Conservation (phyloP, 53 echinoderm and acorn worm species). For the Glandiceps talaboti region DNA sequence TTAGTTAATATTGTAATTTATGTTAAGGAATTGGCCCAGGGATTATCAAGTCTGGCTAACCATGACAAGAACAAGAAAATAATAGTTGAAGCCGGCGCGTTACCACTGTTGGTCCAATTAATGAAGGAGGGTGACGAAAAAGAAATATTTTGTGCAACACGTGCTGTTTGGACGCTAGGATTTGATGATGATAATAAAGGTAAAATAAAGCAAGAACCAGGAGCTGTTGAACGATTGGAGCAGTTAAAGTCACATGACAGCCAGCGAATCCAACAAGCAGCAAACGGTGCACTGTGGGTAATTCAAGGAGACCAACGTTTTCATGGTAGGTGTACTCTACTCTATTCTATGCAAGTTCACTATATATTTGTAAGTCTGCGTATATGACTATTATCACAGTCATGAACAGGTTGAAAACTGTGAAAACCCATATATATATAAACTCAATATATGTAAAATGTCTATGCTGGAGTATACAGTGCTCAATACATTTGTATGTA, state of each 20-base stretch:
- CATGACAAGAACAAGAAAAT: constrained; percentile 79
- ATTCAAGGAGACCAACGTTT: constrained; percentile 45
- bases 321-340: too few species aligned
- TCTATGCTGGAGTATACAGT: too few species aligned
- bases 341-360: too few species aligned
- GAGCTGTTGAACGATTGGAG: constrained; percentile 46
- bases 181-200: constrained; percentile 58
- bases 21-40: constrained; percentile 56
- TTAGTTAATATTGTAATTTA: too few species aligned
- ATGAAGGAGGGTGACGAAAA: constrained; percentile 43
- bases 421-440: too few species aligned
- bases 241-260: constrained; percentile 35
- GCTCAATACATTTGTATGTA: too few species aligned
- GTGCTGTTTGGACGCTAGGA: constrained; percentile 68
- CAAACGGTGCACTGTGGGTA: constrained; percentile 89
- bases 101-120: constrained; percentile 47
- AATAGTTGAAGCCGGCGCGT: constrained; percentile 57
- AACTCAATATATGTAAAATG: too few species aligned
- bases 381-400: too few species aligned
- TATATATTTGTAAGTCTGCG: too few species aligned
- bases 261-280: constrained; percentile 33
- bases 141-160: constrained; percentile 45
- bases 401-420: too few species aligned
- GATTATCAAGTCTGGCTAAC: constrained; percentile 61
- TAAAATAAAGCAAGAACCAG: constrained; percentile 42